Evolutionary conservation across 2,888 invertebrate species (phyloP).

Genomic region (Calameuta filiformis): DNA sequence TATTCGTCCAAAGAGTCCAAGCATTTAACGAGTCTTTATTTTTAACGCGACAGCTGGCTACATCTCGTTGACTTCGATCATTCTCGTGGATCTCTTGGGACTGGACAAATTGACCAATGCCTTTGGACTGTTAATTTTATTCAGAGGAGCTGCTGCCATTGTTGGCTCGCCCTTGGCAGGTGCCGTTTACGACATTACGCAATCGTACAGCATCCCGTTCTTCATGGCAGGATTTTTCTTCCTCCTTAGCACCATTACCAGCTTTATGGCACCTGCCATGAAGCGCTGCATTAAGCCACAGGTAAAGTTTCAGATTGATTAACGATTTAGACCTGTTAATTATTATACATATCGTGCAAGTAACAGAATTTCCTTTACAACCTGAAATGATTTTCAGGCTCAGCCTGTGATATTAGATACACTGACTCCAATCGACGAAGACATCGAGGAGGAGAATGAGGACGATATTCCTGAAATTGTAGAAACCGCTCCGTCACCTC

Average conservation of each 20-base stretch:
- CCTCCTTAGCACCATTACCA: conserved; percentile 84
- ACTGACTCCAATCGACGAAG: conserved; percentile 84
- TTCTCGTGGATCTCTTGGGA: conserved; percentile 95
- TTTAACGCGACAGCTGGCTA: conserved; percentile 81
- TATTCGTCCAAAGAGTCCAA: not conserved
- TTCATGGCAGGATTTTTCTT: conserved; percentile 92
- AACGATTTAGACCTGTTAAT: not conserved
- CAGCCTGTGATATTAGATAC: conserved; percentile 76
- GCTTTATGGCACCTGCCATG: conserved; percentile 83
- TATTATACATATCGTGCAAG: not conserved
- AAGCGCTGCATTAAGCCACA: conserved; percentile 68
- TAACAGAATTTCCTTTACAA: not conserved
- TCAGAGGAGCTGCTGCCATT: conserved; percentile 94
- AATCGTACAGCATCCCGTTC: conserved; percentile 89
- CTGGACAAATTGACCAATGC: conserved; percentile 96
- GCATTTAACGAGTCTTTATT: not conserved
- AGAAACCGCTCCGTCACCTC: conserved; percentile 76
- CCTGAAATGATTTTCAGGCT: conserved; percentile 63
- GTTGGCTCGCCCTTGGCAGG: conserved; percentile 88
- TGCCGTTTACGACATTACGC: conserved; percentile 88
- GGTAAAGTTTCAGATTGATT: conserved; percentile 33
- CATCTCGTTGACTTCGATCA: conserved; percentile 97
- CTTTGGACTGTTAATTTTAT: conserved; percentile 94
- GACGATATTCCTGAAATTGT: conserved; percentile 84
- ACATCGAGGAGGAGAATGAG: conserved; percentile 74